Conservation (phyloP, 2,888 invertebrate species). For the Erpobdella octoculata region DNA sequence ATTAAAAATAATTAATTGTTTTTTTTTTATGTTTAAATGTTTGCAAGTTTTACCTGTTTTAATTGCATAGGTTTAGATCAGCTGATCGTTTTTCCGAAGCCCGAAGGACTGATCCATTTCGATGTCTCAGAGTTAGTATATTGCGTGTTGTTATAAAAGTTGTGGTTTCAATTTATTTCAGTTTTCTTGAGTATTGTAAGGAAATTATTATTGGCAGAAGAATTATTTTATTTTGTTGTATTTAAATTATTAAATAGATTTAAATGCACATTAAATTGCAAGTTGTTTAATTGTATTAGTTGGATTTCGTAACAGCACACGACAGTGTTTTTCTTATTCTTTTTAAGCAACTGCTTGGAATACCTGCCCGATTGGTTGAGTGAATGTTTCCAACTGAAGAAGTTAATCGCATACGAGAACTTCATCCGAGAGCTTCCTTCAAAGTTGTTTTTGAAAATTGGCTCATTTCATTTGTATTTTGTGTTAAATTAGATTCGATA, state of each 20-base stretch:
- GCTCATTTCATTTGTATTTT: background rate
- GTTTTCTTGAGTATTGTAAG: no score
- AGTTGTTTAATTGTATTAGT: no score
- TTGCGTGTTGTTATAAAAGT: background rate
- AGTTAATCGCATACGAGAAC: constrained; percentile 51
- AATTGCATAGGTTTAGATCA: constrained; percentile 41
- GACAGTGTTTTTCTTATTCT: background rate
- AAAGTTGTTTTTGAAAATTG: constrained; percentile 32
- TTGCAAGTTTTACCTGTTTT: background rate
- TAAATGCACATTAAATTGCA: no score
- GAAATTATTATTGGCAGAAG: no score
- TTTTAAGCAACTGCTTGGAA: constrained; percentile 47
- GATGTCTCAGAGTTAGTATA: constrained; percentile 49
- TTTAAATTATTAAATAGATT: no score
- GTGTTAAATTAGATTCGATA: background rate
- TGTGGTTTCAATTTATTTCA: no score
- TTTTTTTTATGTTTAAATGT: background rate
- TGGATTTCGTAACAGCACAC: no score
- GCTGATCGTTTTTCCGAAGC: constrained; percentile 49
- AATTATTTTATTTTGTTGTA: no score
- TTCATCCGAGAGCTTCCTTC: constrained; percentile 46
- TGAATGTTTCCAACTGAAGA: constrained; percentile 50
- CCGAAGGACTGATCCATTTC: constrained; percentile 48
- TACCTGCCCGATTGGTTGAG: constrained; percentile 50
- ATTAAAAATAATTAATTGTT: background rate